Percentiles rank a stretch among this genome's conserved stretches.
Conservation (phyloP, 1,140 invertebrate species). For the Brachionus sp. region DNA sequence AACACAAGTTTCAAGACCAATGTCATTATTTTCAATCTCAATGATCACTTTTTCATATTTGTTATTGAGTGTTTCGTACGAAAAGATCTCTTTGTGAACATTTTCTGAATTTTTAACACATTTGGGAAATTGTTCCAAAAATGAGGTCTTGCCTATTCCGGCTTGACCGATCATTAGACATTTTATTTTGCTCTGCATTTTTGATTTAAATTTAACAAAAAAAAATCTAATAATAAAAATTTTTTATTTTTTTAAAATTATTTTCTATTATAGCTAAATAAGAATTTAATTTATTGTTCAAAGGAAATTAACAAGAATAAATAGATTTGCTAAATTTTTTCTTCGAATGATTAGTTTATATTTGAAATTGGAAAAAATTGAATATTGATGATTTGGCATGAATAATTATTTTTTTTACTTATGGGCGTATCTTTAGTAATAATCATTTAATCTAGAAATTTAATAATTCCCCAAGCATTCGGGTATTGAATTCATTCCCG, state of each 20-base stretch:
- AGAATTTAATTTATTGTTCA: neutral
- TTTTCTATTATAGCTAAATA: neutral
- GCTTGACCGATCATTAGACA: conserved; percentile 44
- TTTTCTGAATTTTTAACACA: neutral
- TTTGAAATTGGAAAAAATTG: too few relatives aligned
- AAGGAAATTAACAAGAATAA: neutral
- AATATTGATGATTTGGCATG: neutral
- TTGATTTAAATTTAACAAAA: neutral
- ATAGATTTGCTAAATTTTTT: too few relatives aligned
- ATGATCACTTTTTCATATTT: conserved; percentile 9
- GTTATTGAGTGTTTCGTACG: neutral
- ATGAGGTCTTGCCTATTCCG: conserved; percentile 36
- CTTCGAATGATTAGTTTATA: too few relatives aligned
- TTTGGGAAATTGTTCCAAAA: conserved; percentile 29
- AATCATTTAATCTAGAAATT: neutral
- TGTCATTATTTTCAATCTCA: conserved; percentile 33
- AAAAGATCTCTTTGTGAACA: neutral
- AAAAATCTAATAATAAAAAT: conserved; percentile 19
- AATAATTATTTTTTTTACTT: neutral
- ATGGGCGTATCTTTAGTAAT: neutral
- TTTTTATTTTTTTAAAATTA: neutral
- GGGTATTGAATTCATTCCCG: neutral
- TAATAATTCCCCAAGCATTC: neutral
- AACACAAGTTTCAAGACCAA: conserved; percentile 27
- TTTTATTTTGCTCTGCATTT: conserved; percentile 35